A percentile compares a stretch with the other conserved stretches of the same genome.
These are phyloP conservation scores for Xiphorhynchus erythropygius DNA, from an alignment of 2,797 vertebrate genomes.

Conservation along the genomic window DNA sequence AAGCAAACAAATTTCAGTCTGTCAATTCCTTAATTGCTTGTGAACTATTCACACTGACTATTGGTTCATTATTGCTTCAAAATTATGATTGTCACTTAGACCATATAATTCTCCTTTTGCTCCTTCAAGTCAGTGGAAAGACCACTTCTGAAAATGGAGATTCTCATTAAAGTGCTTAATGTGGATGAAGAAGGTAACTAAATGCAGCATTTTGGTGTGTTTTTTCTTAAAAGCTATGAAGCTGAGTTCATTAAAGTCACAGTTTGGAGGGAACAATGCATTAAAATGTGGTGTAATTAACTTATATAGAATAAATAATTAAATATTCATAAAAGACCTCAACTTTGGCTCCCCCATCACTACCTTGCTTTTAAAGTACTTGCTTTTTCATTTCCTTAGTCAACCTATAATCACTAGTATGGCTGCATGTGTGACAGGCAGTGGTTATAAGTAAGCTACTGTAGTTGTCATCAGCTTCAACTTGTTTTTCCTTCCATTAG, in stretches of 20 bases:
- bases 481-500: constrained; percentile 32
- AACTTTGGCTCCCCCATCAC: neutral
- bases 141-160: neutral
- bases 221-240: constrained; percentile 10
- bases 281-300: neutral
- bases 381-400: constrained; percentile 11
- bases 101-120: neutral
- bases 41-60: neutral
- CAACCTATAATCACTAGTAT: neutral
- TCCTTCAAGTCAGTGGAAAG: neutral
- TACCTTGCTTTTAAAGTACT: neutral
- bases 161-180: neutral
- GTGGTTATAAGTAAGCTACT: constrained; percentile 9
- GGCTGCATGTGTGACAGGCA: neutral
- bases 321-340: neutral
- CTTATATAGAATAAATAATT: neutral
- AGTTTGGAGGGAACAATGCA: neutral
- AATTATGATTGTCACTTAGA: neutral
- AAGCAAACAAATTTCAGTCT: neutral
- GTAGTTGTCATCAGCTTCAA: constrained; percentile 10
- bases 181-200: neutral
- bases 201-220: neutral
- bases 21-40: neutral
- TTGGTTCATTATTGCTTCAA: neutral
- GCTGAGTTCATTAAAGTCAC: neutral